A percentile compares a stretch with the other conserved stretches of the same genome.
Conservation (phyloP, 2,113 vertebrate species). For the Henicopernis longicauda region DNA sequence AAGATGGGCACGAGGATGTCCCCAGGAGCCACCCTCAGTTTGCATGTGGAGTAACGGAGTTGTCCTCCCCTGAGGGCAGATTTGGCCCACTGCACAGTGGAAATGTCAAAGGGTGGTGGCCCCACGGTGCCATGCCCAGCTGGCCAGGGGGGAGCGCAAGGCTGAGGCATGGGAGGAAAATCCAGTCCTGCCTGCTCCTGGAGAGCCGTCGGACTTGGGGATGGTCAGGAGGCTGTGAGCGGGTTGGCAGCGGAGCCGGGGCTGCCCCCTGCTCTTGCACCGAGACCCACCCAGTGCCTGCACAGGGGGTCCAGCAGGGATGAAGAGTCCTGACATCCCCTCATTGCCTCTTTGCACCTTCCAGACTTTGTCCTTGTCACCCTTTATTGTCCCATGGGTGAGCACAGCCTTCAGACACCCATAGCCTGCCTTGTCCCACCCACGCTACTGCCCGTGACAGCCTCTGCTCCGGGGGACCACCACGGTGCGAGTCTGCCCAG, state of each 20-base stretch:
- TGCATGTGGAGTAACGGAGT: background rate
- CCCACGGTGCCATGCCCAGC: fast-evolving
- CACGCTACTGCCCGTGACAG: background rate
- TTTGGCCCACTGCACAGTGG: background rate
- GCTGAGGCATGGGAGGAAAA: background rate
- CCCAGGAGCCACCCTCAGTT: background rate
- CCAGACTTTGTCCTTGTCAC: background rate
- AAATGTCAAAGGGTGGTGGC: background rate
- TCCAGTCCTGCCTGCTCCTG: background rate
- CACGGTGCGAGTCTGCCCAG: background rate
- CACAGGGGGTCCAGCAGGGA: background rate
- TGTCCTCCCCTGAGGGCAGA: background rate
- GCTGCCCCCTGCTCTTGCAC: background rate
- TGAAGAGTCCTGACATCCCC: background rate
- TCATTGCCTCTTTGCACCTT: background rate
- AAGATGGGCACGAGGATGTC: background rate
- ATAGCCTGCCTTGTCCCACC: background rate
- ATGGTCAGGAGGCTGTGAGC: background rate
- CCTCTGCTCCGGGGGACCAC: background rate
- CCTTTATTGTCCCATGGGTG: background rate
- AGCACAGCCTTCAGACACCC: background rate
- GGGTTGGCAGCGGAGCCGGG: fast-evolving
- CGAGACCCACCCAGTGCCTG: background rate
- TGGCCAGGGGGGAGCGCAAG: background rate
- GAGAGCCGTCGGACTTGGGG: background rate